A percentile compares a stretch with the other conserved stretches of the same genome.
Evolutionary conservation across 2,888 invertebrate species (phyloP).

Genomic region (Chorisops tibialis): DNA sequence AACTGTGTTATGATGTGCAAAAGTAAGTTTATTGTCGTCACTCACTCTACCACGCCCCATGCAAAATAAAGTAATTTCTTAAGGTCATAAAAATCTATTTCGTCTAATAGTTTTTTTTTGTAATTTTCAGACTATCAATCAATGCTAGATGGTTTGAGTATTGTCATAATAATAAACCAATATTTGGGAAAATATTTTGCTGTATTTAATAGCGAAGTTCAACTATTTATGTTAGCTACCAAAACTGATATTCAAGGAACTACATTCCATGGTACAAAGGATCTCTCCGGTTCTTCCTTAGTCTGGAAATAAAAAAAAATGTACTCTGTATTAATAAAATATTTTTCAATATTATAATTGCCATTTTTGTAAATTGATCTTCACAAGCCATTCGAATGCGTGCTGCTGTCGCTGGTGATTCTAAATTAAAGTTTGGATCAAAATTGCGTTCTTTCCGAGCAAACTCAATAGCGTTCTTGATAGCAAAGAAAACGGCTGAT

Average conservation of each 20-base stretch:
- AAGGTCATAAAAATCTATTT: too few species aligned
- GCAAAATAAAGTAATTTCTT: too few species aligned
- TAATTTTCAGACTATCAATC: too few species aligned
- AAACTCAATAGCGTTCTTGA: constrained; percentile 79
- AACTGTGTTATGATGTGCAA: too few species aligned
- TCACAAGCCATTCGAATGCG: constrained; percentile 85
- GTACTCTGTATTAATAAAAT: not conserved
- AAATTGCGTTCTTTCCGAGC: constrained; percentile 71
- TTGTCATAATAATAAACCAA: not conserved
- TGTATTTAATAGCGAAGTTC: not conserved
- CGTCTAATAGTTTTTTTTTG: too few species aligned
- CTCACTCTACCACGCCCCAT: too few species aligned
- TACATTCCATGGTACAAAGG: constrained; percentile 42
- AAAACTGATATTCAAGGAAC: constrained; percentile 54
- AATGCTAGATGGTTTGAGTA: too few species aligned
- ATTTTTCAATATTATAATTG: constrained; percentile 45
- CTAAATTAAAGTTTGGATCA: constrained; percentile 60
- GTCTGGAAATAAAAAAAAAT: constrained; percentile 54
- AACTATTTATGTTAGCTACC: not conserved
- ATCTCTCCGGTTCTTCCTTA: constrained; percentile 55
- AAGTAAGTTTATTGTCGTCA: too few species aligned
- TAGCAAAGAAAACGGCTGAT: constrained; percentile 83
- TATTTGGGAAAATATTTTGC: not conserved
- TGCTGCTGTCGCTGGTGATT: constrained; percentile 85
- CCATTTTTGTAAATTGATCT: constrained; percentile 77